These are phyloP conservation scores for Rhaphigaster nebulosa DNA, from an alignment of 2,888 invertebrate species.

Conservation along the genomic window DNA sequence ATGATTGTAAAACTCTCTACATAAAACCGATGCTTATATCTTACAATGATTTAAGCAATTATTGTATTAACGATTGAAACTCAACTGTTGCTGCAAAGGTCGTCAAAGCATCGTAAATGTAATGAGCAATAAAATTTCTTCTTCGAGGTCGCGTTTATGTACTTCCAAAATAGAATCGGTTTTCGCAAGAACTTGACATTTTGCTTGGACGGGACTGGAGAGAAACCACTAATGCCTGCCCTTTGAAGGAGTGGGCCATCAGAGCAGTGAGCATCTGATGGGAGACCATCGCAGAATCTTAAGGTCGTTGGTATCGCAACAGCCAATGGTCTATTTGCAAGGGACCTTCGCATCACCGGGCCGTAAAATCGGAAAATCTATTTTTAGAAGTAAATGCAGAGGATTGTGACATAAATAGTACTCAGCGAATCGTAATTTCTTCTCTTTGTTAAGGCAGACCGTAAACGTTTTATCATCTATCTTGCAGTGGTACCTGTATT, in stretches of 20 bases:
- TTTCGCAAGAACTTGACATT: slow-evolving; percentile 46
- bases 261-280: background rate
- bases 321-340: background rate
- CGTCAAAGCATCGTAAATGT: background rate
- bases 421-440: background rate
- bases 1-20: too few relatives aligned
- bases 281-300: background rate
- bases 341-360: background rate
- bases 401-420: background rate
- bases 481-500: background rate
- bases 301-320: slow-evolving; percentile 14
- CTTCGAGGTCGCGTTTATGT: background rate
- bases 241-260: slow-evolving; percentile 9
- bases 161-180: background rate
- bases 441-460: background rate
- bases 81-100: background rate
- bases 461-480: background rate
- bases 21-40: too few relatives aligned
- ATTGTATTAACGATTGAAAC: background rate
- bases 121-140: background rate
- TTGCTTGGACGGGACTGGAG: background rate
- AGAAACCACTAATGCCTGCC: slow-evolving; percentile 20
- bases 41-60: too few relatives aligned
- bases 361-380: background rate
- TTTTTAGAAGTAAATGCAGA: background rate